phyloP scores from a whole-genome alignment of 2,888 invertebrate genomes.

The Dusona sp. region DNA sequence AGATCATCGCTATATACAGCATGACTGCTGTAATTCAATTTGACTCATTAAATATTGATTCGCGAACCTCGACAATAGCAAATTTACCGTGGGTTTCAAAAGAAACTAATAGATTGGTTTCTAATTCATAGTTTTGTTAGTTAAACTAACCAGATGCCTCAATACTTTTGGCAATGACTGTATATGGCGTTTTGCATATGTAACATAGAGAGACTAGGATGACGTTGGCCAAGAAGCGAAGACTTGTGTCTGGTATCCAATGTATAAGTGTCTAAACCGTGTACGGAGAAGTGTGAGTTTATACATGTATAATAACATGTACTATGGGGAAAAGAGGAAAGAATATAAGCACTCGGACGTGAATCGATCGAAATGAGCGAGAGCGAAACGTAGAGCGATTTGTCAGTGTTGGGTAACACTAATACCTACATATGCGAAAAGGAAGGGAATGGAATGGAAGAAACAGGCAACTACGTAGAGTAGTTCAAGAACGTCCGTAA shows the following conservation, averaged over 20 bases:
- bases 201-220: neutral
- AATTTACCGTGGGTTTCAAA: neutral
- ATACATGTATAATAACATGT: neutral
- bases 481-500: slow-evolving; percentile 70
- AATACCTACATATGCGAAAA: slow-evolving; percentile 22
- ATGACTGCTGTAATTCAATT: neutral
- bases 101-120: neutral
- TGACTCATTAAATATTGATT: neutral
- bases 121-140: neutral
- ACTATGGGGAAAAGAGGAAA: slow-evolving; percentile 1
- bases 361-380: slow-evolving; percentile 64
- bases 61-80: neutral
- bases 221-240: slow-evolving; percentile 16
- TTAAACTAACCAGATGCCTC: neutral
- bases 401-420: slow-evolving; percentile 16
- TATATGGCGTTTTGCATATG: slow-evolving; percentile 7
- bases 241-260: neutral
- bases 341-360: slow-evolving; percentile 9
- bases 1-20: neutral
- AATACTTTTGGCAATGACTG: neutral
- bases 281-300: neutral
- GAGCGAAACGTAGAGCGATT: slow-evolving; percentile 15
- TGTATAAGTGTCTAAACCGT: neutral
- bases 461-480: slow-evolving; percentile 54
- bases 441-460: slow-evolving; percentile 47